phyloP scores from a whole-genome alignment of 2,113 vertebrate genomes.

The Collichthys lucidus region DNA sequence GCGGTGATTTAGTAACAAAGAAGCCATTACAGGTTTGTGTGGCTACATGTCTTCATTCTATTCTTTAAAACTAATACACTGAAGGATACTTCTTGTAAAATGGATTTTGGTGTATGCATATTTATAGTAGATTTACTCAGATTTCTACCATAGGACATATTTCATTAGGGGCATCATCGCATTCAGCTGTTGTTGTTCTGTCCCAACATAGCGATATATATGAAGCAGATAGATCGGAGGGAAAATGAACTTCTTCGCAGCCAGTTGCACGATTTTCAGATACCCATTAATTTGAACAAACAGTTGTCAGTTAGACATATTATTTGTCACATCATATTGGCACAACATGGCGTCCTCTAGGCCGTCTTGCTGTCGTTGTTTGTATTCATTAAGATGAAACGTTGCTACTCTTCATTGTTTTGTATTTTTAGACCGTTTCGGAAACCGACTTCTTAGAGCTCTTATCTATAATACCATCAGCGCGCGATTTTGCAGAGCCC shows the following conservation, averaged over 20 bases:
- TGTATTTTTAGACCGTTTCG: constrained; percentile 29
- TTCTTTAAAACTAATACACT: too few relatives aligned
- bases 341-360: not conserved
- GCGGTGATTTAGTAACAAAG: not conserved
- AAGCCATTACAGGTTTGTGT: not conserved
- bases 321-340: not conserved
- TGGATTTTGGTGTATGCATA: not conserved
- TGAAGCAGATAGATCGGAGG: not conserved
- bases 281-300: not conserved
- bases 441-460: not conserved
- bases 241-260: not conserved
- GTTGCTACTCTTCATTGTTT: constrained; percentile 7
- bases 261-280: not conserved
- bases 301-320: not conserved
- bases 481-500: constrained; percentile 20
- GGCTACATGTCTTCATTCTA: too few relatives aligned
- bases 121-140: not conserved
- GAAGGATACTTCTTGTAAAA: too few relatives aligned
- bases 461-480: constrained; percentile 40
- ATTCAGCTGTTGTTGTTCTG: constrained; percentile 1
- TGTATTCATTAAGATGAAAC: constrained; percentile 13
- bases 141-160: constrained; percentile 24
- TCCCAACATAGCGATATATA: not conserved
- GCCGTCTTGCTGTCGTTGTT: constrained; percentile 2
- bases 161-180: constrained; percentile 40